Evolutionary conservation across 1,140 invertebrate species (phyloP).

Genomic region (Marisa cornuarietis): DNA sequence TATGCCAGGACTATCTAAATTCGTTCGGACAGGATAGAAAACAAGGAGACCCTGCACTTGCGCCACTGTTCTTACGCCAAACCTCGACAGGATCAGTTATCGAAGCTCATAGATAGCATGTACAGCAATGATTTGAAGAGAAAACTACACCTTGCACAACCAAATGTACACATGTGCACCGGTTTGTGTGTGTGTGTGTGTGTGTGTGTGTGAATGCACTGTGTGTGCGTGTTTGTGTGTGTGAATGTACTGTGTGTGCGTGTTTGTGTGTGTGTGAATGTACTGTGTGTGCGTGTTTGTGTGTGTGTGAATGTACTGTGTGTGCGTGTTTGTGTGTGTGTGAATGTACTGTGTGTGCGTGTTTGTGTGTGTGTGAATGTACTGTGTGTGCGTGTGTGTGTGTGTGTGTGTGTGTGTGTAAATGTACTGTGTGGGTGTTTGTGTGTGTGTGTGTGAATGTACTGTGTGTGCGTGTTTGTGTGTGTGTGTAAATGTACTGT

Average conservation of each 20-base stretch:
- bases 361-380: slow-evolving; percentile 6
- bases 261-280: slow-evolving; percentile 6
- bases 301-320: slow-evolving; percentile 6
- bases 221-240: slow-evolving; percentile 6
- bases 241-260: slow-evolving; percentile 3
- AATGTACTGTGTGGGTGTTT: no score
- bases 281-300: slow-evolving; percentile 7
- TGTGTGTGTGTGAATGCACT: slow-evolving; percentile 1
- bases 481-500: background rate
- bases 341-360: no score
- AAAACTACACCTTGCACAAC: no score
- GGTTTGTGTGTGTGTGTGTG: slow-evolving; percentile 9
- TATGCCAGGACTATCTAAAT: no score
- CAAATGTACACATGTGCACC: background rate
- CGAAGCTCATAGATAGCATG: no score
- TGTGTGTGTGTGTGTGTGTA: slow-evolving; percentile 8
- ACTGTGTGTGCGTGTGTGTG: slow-evolving; percentile 3
- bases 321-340: slow-evolving; percentile 6
- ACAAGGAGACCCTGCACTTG: no score
- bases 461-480: no score
- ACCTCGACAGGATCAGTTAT: no score
- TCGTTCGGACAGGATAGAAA: no score
- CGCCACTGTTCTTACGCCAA: no score
- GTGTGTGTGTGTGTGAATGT: slow-evolving; percentile 12
- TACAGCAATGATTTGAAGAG: no score